Conservation (phyloP, 2,888 invertebrate species). For the Laothoe populi region DNA sequence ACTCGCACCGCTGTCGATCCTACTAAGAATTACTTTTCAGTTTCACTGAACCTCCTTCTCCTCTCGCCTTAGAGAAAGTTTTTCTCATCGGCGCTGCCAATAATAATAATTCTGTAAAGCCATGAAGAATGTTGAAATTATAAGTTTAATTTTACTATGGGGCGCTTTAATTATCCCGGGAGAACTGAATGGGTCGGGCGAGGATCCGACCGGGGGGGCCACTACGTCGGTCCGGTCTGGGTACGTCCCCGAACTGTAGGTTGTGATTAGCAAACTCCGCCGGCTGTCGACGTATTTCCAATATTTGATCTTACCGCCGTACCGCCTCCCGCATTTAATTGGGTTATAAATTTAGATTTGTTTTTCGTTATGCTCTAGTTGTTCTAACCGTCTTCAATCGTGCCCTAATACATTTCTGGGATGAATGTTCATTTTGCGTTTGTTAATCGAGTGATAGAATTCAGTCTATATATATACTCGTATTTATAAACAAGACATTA, state of each 20-base stretch:
- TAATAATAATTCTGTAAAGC: slow-evolving; percentile 80
- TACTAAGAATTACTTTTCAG: slow-evolving; percentile 77
- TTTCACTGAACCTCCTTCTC: slow-evolving; percentile 52
- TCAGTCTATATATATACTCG: no score
- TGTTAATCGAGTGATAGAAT: neutral
- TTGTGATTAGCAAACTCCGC: slow-evolving; percentile 56
- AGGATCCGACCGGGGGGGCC: neutral
- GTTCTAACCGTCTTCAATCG: no score
- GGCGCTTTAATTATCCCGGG: slow-evolving; percentile 72
- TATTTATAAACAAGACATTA: no score
- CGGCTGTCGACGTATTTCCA: slow-evolving; percentile 42
- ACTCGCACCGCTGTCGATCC: slow-evolving; percentile 54
- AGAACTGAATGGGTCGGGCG: slow-evolving; percentile 26
- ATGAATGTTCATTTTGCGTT: no score
- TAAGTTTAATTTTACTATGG: slow-evolving; percentile 78
- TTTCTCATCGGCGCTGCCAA: slow-evolving; percentile 56
- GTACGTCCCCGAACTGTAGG: slow-evolving; percentile 49
- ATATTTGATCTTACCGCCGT: slow-evolving; percentile 50
- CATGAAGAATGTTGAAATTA: slow-evolving; percentile 83
- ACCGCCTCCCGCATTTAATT: slow-evolving; percentile 51
- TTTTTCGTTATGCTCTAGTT: slow-evolving; percentile 46
- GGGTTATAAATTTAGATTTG: slow-evolving; percentile 58
- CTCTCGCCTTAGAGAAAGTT: slow-evolving; percentile 55
- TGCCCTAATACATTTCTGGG: neutral
- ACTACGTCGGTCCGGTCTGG: slow-evolving; percentile 33